A percentile compares a stretch with the other conserved stretches of the same genome.
These are phyloP conservation scores for Cecidostiba fungosa DNA, from an alignment of 2,888 invertebrate genomes.

Conservation along the genomic window DNA sequence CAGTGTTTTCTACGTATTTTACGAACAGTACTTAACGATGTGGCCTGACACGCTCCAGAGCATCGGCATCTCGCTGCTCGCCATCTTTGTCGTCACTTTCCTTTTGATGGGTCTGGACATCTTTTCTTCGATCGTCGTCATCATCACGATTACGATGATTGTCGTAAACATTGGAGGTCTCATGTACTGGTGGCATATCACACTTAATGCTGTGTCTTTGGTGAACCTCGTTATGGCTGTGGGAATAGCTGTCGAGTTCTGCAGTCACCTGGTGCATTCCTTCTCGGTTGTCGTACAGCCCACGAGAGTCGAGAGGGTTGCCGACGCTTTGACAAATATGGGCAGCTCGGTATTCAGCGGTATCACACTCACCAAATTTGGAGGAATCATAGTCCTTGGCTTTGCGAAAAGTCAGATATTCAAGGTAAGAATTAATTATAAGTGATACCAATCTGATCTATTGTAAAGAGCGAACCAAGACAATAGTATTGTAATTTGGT, in stretches of 20 bases:
- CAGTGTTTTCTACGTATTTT: conserved; percentile 98
- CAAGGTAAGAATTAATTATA: conserved; percentile 81
- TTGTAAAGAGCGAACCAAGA: not conserved
- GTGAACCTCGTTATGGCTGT: conserved; percentile 98
- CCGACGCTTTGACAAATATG: conserved; percentile 93
- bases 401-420: conserved; percentile 99
- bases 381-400: conserved; percentile 97
- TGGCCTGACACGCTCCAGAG: conserved; percentile 94
- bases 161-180: conserved; percentile 95
- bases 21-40: conserved; percentile 98
- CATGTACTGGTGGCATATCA: conserved; percentile 98
- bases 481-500: conserved; percentile 42
- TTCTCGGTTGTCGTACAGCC: conserved; percentile 91
- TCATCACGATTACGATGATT: conserved; percentile 96
- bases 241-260: conserved; percentile 99
- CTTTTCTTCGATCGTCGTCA: conserved; percentile 92
- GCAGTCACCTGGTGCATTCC: conserved; percentile 97
- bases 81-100: conserved; percentile 97
- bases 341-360: conserved; percentile 97
- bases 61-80: conserved; percentile 92
- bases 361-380: conserved; percentile 98
- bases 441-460: not conserved
- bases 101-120: conserved; percentile 96
- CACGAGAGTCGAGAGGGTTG: conserved; percentile 88
- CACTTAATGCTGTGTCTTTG: conserved; percentile 97